Conservation (phyloP, 2,888 invertebrate genomes). For the Phaedon cochleariae region DNA sequence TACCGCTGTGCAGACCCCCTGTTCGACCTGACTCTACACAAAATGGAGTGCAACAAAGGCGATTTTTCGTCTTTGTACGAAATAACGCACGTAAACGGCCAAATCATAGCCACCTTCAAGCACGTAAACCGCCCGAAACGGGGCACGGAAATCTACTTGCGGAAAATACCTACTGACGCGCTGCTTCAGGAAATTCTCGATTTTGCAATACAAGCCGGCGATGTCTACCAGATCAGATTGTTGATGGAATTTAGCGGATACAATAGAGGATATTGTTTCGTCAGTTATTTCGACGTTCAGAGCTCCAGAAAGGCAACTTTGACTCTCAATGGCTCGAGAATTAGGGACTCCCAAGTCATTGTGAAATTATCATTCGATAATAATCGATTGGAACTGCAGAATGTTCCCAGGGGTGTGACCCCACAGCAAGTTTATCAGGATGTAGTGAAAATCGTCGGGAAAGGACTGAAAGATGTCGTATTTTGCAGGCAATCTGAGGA, state of each 20-base stretch:
- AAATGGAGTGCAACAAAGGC: constrained; percentile 31
- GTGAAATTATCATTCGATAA: constrained; percentile 83
- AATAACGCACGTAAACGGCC: constrained; percentile 65
- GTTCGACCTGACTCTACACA: constrained; percentile 27
- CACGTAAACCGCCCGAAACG: constrained; percentile 61
- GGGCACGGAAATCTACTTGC: constrained; percentile 79
- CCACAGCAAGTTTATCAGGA: constrained; percentile 21
- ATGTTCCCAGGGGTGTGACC: constrained; percentile 17
- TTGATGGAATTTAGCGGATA: constrained; percentile 84
- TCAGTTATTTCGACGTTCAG: constrained; percentile 66
- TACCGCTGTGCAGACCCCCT: constrained; percentile 10
- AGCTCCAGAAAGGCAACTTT: constrained; percentile 72
- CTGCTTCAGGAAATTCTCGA: constrained; percentile 80
- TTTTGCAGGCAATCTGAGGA: constrained; percentile 18
- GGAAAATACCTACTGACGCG: constrained; percentile 77
- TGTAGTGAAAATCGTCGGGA: constrained; percentile 30
- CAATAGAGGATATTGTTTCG: constrained; percentile 77
- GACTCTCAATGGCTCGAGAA: constrained; percentile 72
- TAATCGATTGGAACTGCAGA: constrained; percentile 68
- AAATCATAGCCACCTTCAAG: constrained; percentile 58
- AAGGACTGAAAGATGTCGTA: constrained; percentile 30
- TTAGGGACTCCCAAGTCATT: constrained; percentile 72
- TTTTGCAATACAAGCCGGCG: constrained; percentile 70
- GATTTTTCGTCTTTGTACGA: constrained; percentile 27
- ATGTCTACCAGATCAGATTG: constrained; percentile 76